These are phyloP conservation scores for Parnassius orleans DNA, from an alignment of 2,888 invertebrate genomes.

Conservation along the genomic window DNA sequence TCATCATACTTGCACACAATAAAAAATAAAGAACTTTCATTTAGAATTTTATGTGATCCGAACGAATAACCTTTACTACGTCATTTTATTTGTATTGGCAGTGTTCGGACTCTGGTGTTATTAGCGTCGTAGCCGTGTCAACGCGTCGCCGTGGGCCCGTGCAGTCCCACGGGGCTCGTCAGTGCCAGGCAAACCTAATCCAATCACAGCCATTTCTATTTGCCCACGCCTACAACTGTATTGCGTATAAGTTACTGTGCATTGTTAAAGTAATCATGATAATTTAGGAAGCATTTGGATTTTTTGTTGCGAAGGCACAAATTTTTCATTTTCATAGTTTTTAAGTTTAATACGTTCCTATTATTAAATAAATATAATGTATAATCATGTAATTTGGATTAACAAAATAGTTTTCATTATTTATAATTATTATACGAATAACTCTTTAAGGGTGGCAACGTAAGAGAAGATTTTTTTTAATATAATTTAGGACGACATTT, in stretches of 20 bases:
- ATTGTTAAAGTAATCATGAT: not conserved
- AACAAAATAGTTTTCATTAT: no score
- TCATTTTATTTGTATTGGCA: slow-evolving; percentile 60
- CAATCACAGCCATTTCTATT: slow-evolving; percentile 79
- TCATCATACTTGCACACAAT: slow-evolving; percentile 33
- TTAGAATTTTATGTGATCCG: slow-evolving; percentile 45
- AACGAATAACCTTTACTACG: slow-evolving; percentile 48
- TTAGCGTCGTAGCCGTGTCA: slow-evolving; percentile 56
- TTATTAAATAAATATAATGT: no score
- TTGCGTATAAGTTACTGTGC: slow-evolving; percentile 30
- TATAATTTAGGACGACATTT: no score
- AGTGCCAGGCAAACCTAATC: slow-evolving; percentile 81
- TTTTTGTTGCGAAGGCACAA: no score
- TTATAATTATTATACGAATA: no score
- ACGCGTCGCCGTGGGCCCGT: slow-evolving; percentile 58
- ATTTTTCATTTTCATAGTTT: no score
- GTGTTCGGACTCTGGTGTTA: slow-evolving; percentile 50
- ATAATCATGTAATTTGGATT: no score
- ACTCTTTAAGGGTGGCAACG: no score
- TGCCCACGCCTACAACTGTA: slow-evolving; percentile 56
- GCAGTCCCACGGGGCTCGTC: slow-evolving; percentile 83
- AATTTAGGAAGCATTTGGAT: no score
- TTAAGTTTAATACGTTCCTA: no score
- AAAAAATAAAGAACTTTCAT: slow-evolving; percentile 46
- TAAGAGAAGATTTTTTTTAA: no score